Percentiles rank a stretch among this genome's conserved stretches.
phyloP scores from a whole-genome alignment of 2,113 vertebrate genomes.

The Prionailurus bengalensis region DNA sequence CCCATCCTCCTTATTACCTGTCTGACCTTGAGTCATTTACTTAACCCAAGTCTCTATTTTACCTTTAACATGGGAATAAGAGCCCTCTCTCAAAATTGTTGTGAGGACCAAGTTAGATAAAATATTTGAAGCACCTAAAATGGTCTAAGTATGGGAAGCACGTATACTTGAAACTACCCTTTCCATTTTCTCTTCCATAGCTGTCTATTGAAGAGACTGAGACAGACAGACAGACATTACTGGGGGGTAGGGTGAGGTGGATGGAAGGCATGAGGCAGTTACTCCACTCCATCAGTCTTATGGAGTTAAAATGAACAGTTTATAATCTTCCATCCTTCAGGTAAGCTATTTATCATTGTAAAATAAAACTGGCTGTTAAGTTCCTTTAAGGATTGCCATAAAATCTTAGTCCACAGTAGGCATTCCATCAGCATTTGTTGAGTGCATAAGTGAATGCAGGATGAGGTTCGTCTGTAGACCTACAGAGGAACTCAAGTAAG shows the following conservation, averaged over 20 bases:
- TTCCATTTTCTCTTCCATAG: background rate
- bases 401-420: background rate
- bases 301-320: slow-evolving; percentile 20
- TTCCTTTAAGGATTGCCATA: background rate
- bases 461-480: background rate
- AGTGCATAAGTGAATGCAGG: background rate
- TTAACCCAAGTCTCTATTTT: background rate
- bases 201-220: background rate
- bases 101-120: background rate
- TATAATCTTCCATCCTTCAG: background rate
- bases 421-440: background rate
- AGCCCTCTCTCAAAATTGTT: background rate
- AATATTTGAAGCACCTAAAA: background rate
- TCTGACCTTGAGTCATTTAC: background rate
- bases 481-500: rapidly evolving
- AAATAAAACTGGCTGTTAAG: slow-evolving; percentile 33
- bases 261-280: background rate
- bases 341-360: background rate
- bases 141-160: background rate
- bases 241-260: rapidly evolving
- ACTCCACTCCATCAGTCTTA: background rate
- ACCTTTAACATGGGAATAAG: background rate
- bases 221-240: background rate
- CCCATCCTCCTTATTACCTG: background rate
- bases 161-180: background rate